These are phyloP conservation scores for Amphiduros pacificus DNA, from an alignment of 2,888 invertebrate genomes.

Conservation along the genomic window DNA sequence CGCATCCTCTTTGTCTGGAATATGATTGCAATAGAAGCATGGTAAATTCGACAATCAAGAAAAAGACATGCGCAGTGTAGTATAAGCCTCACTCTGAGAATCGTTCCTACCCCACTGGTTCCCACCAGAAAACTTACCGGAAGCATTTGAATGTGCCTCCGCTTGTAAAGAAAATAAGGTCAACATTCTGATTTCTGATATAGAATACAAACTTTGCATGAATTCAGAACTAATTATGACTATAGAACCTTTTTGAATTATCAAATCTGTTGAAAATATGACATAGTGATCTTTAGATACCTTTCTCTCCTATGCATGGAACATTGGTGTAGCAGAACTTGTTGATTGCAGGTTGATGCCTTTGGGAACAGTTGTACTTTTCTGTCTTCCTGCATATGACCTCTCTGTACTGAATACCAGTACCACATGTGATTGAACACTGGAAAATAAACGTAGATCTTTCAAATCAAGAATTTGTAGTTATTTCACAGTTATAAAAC, in stretches of 20 bases:
- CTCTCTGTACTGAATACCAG: slow-evolving; percentile 79
- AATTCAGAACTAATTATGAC: too few relatives aligned
- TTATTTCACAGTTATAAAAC: not conserved
- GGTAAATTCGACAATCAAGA: too few relatives aligned
- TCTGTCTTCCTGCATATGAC: slow-evolving; percentile 61
- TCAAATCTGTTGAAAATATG: too few relatives aligned
- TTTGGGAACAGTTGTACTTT: not conserved
- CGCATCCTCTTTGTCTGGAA: too few relatives aligned
- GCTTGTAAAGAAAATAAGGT: slow-evolving; percentile 12
- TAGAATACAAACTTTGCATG: too few relatives aligned
- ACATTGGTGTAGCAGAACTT: slow-evolving; percentile 60
- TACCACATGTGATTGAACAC: slow-evolving; percentile 73
- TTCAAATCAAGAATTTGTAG: not conserved
- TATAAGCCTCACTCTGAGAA: too few relatives aligned
- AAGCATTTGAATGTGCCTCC: slow-evolving; percentile 6
- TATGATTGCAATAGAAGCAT: too few relatives aligned
- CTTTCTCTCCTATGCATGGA: slow-evolving; percentile 73
- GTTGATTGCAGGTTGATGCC: slow-evolving; percentile 47
- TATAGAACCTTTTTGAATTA: too few relatives aligned
- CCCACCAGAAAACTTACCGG: slow-evolving; percentile 12
- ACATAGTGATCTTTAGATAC: slow-evolving; percentile 56
- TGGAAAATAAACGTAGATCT: not conserved
- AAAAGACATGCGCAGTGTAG: too few relatives aligned
- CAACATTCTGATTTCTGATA: too few relatives aligned
- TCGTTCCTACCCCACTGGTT: too few relatives aligned